phyloP scores from a whole-genome alignment of 2,888 invertebrate genomes.

The Blomia tropicalis region DNA sequence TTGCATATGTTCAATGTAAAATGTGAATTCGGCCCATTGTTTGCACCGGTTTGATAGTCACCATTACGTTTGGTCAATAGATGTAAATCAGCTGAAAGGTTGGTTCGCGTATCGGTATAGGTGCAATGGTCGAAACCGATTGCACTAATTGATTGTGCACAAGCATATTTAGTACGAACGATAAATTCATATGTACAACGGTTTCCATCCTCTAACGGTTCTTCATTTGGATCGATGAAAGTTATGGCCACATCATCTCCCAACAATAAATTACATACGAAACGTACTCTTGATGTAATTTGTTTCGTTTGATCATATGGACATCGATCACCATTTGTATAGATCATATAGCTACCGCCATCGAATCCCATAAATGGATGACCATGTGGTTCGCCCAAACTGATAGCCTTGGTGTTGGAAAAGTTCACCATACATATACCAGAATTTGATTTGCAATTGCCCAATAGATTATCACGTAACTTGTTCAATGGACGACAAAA shows the following conservation, averaged over 20 bases:
- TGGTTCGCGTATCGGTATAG: constrained; percentile 14
- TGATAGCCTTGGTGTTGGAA: neutral
- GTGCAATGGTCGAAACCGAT: neutral
- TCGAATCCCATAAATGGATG: constrained; percentile 16
- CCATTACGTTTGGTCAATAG: constrained; percentile 30
- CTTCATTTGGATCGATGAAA: constrained; percentile 10
- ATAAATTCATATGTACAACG: constrained; percentile 19
- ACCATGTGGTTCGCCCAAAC: constrained; percentile 14
- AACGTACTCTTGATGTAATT: constrained; percentile 8
- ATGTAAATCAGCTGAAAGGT: constrained; percentile 32
- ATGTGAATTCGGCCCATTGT: neutral
- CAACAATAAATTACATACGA: constrained; percentile 3
- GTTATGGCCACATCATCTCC: neutral
- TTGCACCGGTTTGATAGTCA: constrained; percentile 31
- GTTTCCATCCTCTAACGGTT: neutral
- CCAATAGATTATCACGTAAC: neutral
- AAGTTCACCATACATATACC: constrained; percentile 11
- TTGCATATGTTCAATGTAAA: constrained; percentile 27
- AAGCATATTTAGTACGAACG: neutral
- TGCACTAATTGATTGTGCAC: constrained; percentile 5
- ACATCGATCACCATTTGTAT: constrained; percentile 20
- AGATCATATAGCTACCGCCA: constrained; percentile 13
- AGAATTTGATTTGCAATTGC: constrained; percentile 5
- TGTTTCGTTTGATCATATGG: neutral
- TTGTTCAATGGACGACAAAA: constrained; percentile 21